Evolutionary conservation across 2,888 invertebrate species (phyloP).

Genomic region (Hemistola chrysoprasaria): DNA sequence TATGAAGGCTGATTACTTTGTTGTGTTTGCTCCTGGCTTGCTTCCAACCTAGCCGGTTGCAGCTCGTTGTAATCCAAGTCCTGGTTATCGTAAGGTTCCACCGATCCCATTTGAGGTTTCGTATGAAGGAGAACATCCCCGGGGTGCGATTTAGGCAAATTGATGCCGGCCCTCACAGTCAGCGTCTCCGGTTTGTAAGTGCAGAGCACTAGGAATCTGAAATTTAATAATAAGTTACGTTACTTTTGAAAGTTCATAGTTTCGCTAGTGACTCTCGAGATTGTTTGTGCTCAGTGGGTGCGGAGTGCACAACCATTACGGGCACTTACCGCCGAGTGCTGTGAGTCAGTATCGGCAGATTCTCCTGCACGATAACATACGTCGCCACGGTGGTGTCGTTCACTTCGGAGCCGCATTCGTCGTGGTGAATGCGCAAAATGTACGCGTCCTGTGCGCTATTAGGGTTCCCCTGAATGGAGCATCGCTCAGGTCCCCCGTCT

Average conservation of each 20-base stretch:
- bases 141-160: constrained; percentile 84
- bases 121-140: constrained; percentile 70
- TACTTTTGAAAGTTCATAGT: constrained; percentile 12
- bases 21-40: constrained; percentile 58
- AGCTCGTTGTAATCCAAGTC: constrained; percentile 73
- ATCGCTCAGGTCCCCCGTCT: constrained; percentile 86
- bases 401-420: constrained; percentile 87
- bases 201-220: constrained; percentile 89
- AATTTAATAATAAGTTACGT: constrained; percentile 5
- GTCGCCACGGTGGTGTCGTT: constrained; percentile 91
- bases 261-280: constrained; percentile 10
- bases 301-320: too few relatives aligned
- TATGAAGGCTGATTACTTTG: too few relatives aligned
- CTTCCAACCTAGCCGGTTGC: constrained; percentile 72
- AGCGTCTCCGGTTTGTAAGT: constrained; percentile 91
- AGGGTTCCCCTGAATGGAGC: constrained; percentile 88
- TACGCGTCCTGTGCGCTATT: constrained; percentile 88
- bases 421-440: constrained; percentile 88
- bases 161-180: constrained; percentile 90
- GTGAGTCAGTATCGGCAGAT: constrained; percentile 90
- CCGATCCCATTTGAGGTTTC: constrained; percentile 62
- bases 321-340: constrained; percentile 84
- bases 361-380: constrained; percentile 92
- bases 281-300: constrained; percentile 2
- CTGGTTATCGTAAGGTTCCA: constrained; percentile 66